phyloP scores from a whole-genome alignment of 2,797 vertebrate genomes.

The Pygocentrus nattereri region DNA sequence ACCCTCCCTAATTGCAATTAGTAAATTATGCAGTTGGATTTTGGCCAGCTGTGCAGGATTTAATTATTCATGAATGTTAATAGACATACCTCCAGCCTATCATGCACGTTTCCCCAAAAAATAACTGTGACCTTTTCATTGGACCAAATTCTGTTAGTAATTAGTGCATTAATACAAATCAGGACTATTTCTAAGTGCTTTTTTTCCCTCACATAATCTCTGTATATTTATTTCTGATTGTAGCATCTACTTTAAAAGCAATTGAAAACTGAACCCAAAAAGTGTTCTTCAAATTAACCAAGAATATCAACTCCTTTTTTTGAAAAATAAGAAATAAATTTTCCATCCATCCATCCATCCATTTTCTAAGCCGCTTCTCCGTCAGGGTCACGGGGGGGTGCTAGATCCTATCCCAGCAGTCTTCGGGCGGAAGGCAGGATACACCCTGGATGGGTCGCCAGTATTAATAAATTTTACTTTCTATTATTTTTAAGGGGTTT shows the following conservation, averaged over 20 bases:
- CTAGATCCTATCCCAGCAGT: too few relatives aligned
- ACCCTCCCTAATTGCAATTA: constrained; percentile 78
- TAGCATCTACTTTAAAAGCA: neutral
- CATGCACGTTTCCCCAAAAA: constrained; percentile 66
- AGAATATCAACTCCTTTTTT: too few relatives aligned
- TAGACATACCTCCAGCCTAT: constrained; percentile 56
- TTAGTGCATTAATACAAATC: constrained; percentile 75
- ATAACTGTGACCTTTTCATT: constrained; percentile 78
- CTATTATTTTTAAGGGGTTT: too few relatives aligned
- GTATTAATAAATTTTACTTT: too few relatives aligned
- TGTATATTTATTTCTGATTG: neutral
- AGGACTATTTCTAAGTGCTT: constrained; percentile 69
- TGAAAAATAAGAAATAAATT: too few relatives aligned
- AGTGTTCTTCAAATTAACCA: too few relatives aligned
- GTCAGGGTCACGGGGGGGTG: too few relatives aligned
- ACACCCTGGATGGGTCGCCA: too few relatives aligned
- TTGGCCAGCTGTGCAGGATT: constrained; percentile 76
- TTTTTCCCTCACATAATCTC: constrained; percentile 53
- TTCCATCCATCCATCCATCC: too few relatives aligned
- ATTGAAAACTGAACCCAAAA: neutral
- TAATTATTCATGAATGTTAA: constrained; percentile 82
- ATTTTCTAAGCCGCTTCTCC: too few relatives aligned
- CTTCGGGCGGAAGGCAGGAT: too few relatives aligned
- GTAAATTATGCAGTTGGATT: constrained; percentile 80
- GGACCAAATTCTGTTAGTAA: constrained; percentile 69